Conservation (phyloP, 2,113 vertebrate genomes). For the Orycteropus afer region DNA sequence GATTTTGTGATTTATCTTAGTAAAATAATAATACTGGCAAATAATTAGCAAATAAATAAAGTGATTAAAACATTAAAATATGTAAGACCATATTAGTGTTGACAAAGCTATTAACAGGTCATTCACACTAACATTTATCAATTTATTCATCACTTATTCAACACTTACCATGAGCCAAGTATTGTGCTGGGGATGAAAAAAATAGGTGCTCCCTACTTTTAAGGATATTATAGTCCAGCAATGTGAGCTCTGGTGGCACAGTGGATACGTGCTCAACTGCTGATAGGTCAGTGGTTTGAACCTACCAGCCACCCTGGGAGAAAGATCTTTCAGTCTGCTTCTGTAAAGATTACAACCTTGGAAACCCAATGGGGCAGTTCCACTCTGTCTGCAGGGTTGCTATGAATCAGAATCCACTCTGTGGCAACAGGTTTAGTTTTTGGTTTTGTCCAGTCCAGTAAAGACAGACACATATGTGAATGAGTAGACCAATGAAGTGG, state of each 20-base stretch:
- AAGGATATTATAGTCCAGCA: background rate
- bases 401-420: too few species aligned
- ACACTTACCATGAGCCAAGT: background rate
- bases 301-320: too few species aligned
- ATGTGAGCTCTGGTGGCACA: too few species aligned
- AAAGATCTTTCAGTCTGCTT: too few species aligned
- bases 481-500: background rate
- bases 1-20: conserved; percentile 27
- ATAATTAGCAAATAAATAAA: conserved; percentile 43
- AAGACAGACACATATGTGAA: background rate
- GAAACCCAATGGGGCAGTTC: too few species aligned
- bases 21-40: conserved; percentile 41
- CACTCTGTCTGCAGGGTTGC: too few species aligned
- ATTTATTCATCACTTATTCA: conserved; percentile 7
- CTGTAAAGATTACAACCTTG: too few species aligned
- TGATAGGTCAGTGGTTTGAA: too few species aligned
- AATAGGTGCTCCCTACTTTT: background rate
- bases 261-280: too few species aligned
- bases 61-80: conserved; percentile 51
- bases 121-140: background rate
- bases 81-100: background rate
- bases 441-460: background rate
- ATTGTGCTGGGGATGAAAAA: background rate
- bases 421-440: too few species aligned
- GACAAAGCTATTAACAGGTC: background rate